These are phyloP conservation scores for Drosophila neotestacea DNA, from an alignment of 2,888 invertebrate species.

Conservation along the genomic window DNA sequence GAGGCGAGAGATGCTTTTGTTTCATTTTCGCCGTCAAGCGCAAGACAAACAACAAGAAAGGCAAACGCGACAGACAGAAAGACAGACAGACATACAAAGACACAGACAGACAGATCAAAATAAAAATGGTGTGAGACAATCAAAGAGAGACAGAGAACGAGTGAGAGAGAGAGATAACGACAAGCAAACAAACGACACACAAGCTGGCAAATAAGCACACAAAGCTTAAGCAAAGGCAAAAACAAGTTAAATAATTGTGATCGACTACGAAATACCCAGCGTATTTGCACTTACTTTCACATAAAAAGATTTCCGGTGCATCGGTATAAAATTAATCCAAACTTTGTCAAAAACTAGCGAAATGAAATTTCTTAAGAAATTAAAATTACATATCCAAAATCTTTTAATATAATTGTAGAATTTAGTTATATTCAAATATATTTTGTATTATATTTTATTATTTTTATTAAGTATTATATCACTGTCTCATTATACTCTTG, in stretches of 20 bases:
- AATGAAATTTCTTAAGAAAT: too few species aligned
- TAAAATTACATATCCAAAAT: too few species aligned
- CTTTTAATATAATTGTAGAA: too few species aligned
- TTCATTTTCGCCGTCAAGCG: constrained; percentile 52
- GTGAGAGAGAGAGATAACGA: not conserved
- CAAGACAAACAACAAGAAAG: constrained; percentile 58
- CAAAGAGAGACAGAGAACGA: not conserved
- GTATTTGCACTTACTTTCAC: too few species aligned
- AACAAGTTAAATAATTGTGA: constrained; percentile 10
- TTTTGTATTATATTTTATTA: too few species aligned
- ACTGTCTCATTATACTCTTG: too few species aligned
- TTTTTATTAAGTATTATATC: too few species aligned
- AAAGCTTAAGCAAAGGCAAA: constrained; percentile 35
- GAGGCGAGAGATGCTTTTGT: constrained; percentile 45
- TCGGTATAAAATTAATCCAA: too few species aligned
- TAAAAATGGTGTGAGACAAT: too few species aligned
- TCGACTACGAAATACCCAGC: not conserved
- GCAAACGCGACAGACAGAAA: constrained; percentile 35
- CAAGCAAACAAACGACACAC: constrained; percentile 49
- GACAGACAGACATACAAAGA: constrained; percentile 9
- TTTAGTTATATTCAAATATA: too few species aligned
- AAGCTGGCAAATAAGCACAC: constrained; percentile 54
- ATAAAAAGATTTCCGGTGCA: too few species aligned
- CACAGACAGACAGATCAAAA: constrained; percentile 44
- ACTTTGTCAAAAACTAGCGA: too few species aligned